These are phyloP conservation scores for Chrysochloris asiatica DNA, from an alignment of 2,113 vertebrate genomes.

Conservation along the genomic window DNA sequence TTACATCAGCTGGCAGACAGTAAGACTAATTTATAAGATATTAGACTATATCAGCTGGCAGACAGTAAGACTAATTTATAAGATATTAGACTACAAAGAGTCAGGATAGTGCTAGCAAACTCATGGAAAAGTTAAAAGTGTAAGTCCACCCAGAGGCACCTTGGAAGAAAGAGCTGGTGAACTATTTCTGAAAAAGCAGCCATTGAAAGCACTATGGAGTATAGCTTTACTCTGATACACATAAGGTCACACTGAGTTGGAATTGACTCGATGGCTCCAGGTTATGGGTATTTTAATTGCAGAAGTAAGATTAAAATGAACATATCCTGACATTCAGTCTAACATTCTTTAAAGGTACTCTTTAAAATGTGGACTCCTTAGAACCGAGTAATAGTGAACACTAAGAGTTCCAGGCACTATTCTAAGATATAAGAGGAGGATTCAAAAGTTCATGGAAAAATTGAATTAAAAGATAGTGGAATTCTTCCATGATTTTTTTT, in stretches of 20 bases:
- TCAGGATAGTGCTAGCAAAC: background rate
- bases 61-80: background rate
- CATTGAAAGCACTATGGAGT: background rate
- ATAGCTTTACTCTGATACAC: too few relatives aligned
- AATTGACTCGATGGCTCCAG: background rate
- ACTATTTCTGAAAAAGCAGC: background rate
- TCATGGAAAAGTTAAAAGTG: background rate
- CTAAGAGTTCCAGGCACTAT: fast-evolving
- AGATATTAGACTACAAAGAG: background rate
- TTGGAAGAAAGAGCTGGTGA: background rate
- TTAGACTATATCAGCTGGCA: background rate
- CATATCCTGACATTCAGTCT: background rate
- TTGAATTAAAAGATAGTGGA: too few relatives aligned
- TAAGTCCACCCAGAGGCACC: background rate
- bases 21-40: background rate
- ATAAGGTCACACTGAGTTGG: background rate
- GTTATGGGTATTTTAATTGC: background rate
- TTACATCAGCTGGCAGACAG: background rate
- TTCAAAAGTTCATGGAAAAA: too few relatives aligned
- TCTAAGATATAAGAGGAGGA: too few relatives aligned
- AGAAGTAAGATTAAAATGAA: background rate
- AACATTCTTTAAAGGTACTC: background rate
- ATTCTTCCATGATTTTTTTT: too few relatives aligned
- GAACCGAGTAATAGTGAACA: background rate
- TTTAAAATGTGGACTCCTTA: background rate